phyloP scores from a whole-genome alignment of 2,113 vertebrate genomes.

The Bungarus multicinctus region DNA sequence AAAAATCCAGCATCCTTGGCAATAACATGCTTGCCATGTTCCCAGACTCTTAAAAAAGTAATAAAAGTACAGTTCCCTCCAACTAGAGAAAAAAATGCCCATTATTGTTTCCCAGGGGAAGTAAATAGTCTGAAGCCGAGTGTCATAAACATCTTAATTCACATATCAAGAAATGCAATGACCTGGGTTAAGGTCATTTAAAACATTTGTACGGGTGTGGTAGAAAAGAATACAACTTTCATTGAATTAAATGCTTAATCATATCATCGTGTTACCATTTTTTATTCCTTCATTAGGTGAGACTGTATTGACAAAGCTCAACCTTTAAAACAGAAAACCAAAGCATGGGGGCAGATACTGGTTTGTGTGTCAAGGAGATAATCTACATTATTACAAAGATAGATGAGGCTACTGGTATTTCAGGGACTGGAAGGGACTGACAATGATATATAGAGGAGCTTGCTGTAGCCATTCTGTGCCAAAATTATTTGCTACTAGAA shows the following conservation, averaged over 20 bases:
- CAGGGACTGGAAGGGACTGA: conserved; percentile 20
- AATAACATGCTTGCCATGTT: background rate
- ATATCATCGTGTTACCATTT: background rate
- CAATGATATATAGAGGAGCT: conserved; percentile 4
- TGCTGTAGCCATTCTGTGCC: conserved; percentile 8
- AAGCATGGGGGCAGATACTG: conserved; percentile 3
- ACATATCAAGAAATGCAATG: background rate
- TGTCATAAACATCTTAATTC: background rate
- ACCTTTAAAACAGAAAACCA: background rate
- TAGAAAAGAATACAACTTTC: conserved; percentile 9
- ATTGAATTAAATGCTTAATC: background rate
- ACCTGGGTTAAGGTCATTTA: background rate
- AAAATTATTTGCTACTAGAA: conserved; percentile 36
- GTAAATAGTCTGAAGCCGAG: no score
- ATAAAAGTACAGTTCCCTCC: background rate
- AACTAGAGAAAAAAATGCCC: background rate
- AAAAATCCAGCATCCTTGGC: background rate
- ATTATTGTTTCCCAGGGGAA: background rate
- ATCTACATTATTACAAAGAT: background rate
- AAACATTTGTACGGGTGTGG: background rate
- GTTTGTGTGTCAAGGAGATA: background rate
- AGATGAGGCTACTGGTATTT: conserved; percentile 9
- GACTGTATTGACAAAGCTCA: conserved; percentile 5
- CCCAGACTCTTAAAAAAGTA: background rate
- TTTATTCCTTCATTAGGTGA: background rate